Conservation (phyloP, 30 jellyfish, hydroid and myxozoan species). For the Clytia hemisphaerica region DNA sequence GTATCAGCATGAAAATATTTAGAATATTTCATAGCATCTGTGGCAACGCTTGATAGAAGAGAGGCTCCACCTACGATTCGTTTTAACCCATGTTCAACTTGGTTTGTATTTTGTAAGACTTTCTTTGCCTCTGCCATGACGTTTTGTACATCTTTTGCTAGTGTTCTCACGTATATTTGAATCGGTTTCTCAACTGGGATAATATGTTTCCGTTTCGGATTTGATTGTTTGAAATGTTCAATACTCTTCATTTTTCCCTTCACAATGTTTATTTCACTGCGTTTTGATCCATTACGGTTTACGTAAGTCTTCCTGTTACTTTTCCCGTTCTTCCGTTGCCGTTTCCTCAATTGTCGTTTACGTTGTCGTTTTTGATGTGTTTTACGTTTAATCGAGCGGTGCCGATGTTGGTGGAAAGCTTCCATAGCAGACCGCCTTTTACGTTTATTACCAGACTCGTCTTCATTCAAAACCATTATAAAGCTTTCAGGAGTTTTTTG, state of each 20-base stretch:
- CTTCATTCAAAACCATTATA: too few species aligned
- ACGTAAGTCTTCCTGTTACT: background rate
- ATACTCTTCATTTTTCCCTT: constrained; percentile 15
- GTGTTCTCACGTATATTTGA: constrained; percentile 4
- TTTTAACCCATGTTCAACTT: constrained; percentile 58
- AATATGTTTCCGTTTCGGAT: constrained; percentile 5
- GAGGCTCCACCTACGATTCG: constrained; percentile 70
- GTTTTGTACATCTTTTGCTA: constrained; percentile 53
- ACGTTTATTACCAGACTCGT: too few species aligned
- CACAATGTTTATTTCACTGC: constrained; percentile 33
- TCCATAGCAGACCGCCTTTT: constrained; percentile 5
- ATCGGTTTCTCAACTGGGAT: constrained; percentile 23
- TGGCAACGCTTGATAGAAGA: constrained; percentile 43
- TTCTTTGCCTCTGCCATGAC: constrained; percentile 68
- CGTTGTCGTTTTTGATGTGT: background rate
- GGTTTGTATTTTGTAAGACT: constrained; percentile 52
- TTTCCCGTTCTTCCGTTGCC: background rate
- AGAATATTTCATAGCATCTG: constrained; percentile 80
- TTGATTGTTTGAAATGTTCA: constrained; percentile 13
- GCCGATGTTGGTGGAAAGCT: too few species aligned
- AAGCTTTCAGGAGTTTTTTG: constrained; percentile 1
- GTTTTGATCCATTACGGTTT: constrained; percentile 3
- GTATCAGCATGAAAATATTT: constrained; percentile 78
- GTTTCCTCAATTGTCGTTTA: background rate
- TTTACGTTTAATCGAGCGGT: too few species aligned